Evolutionary conservation across 2,113 vertebrate species (phyloP).

Genomic region (Seriola rivoliana): DNA sequence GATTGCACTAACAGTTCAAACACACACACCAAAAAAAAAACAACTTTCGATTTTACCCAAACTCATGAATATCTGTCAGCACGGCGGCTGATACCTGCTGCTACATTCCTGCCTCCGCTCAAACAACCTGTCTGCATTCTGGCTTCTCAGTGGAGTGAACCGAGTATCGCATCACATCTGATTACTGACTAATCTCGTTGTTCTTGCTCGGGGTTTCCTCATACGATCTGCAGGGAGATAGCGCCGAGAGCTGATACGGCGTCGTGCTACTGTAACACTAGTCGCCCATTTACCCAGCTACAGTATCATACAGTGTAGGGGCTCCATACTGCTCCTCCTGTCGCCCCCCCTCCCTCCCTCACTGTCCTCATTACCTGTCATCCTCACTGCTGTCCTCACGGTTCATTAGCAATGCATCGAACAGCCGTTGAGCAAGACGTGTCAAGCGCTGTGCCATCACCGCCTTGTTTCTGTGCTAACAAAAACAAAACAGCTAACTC

Average conservation of each 20-base stretch:
- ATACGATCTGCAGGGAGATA: slow-evolving; percentile 57
- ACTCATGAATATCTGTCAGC: too few relatives aligned
- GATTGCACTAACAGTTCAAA: too few relatives aligned
- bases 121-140: slow-evolving; percentile 46
- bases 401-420: slow-evolving; percentile 18
- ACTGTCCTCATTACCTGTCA: slow-evolving; percentile 30
- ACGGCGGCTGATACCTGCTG: slow-evolving; percentile 1
- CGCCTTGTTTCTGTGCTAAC: not conserved
- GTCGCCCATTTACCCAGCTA: slow-evolving; percentile 48
- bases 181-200: slow-evolving; percentile 74
- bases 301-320: slow-evolving; percentile 47
- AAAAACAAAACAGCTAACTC: slow-evolving; percentile 17
- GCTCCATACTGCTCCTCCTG: not conserved
- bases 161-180: slow-evolving; percentile 66
- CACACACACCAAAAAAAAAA: too few relatives aligned
- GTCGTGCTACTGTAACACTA: slow-evolving; percentile 66
- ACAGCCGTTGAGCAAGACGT: slow-evolving; percentile 14
- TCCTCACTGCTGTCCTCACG: not conserved
- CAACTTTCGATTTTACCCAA: not conserved
- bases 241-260: slow-evolving; percentile 57
- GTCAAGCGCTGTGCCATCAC: slow-evolving; percentile 28
- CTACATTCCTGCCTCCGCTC: slow-evolving; percentile 21
- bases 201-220: slow-evolving; percentile 66
- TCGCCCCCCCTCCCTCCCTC: not conserved
- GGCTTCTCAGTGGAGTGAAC: slow-evolving; percentile 28